These are phyloP conservation scores for Limnephilus auricula DNA, from an alignment of 2,888 invertebrate species.

Conservation along the genomic window DNA sequence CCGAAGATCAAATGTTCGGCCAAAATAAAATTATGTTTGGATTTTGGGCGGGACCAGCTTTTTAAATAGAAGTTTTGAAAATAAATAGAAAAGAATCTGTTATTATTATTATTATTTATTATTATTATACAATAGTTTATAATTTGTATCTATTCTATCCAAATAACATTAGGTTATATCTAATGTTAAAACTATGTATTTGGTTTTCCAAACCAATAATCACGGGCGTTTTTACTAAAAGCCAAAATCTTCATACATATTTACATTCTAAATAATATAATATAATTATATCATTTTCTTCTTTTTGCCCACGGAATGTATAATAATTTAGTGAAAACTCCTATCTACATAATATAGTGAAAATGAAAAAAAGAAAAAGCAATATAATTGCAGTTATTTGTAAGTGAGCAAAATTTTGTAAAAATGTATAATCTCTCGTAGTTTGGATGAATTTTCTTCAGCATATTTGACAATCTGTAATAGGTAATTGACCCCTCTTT, in stretches of 20 bases:
- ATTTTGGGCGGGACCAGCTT: conserved; percentile 76
- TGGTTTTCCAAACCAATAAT: not conserved
- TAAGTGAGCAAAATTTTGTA: not conserved
- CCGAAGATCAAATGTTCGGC: not conserved
- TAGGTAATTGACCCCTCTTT: not conserved
- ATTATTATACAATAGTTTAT: not conserved
- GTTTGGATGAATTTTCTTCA: not conserved
- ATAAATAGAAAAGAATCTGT: conserved; percentile 44
- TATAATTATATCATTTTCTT: not conserved
- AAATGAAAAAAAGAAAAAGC: not conserved
- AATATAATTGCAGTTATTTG: conserved; percentile 2
- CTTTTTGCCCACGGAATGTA: not conserved
- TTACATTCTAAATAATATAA: not conserved
- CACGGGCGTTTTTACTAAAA: not conserved
- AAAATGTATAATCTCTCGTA: not conserved
- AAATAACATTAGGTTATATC: not conserved
- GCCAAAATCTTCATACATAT: not conserved
- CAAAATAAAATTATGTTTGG: not conserved
- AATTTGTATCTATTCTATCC: not conserved
- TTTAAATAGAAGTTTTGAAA: conserved; percentile 72
- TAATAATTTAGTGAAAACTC: not conserved
- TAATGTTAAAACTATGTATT: not conserved
- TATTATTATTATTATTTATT: not conserved
- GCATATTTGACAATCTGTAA: not conserved
- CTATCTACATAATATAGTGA: not conserved